Conservation (phyloP, 2,888 invertebrate genomes). For the Acronicta alni region DNA sequence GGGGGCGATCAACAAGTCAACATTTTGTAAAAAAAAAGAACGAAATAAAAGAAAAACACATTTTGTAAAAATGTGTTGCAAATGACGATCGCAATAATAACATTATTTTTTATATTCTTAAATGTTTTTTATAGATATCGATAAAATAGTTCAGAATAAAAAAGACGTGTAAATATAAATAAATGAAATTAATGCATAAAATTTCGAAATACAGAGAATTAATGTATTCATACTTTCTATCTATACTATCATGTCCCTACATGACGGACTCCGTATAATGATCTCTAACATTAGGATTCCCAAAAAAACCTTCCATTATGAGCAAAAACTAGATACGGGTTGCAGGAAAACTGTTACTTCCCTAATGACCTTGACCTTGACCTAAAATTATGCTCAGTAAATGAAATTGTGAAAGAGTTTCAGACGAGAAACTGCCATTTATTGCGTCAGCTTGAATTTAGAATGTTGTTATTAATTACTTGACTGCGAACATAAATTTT, state of each 20-base stretch:
- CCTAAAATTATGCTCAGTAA: constrained; percentile 25
- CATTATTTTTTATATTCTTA: no score
- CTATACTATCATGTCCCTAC: not conserved
- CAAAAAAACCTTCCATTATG: constrained; percentile 12
- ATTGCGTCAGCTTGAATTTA: constrained; percentile 46
- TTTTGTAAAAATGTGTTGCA: no score
- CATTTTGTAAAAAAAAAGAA: no score
- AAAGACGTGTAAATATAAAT: no score
- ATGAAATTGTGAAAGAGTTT: constrained; percentile 40
- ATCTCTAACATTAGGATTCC: constrained; percentile 27
- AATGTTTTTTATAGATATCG: no score
- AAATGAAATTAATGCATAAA: no score
- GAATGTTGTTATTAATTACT: constrained; percentile 46
- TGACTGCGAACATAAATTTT: constrained; percentile 36
- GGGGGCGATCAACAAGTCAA: no score
- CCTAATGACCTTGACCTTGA: constrained; percentile 34
- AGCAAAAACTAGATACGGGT: constrained; percentile 29
- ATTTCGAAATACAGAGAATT: no score
- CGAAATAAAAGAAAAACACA: no score
- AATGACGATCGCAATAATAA: no score
- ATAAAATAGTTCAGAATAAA: no score
- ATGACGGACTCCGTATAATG: constrained; percentile 18
- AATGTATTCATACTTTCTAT: no score
- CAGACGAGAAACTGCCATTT: constrained; percentile 36
- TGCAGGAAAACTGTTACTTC: constrained; percentile 19